Evolutionary conservation across 2,113 vertebrate species (phyloP), one percentile per base, ranked within the genome.

Genomic region (Nycticryphes semicollaris): DNA sequence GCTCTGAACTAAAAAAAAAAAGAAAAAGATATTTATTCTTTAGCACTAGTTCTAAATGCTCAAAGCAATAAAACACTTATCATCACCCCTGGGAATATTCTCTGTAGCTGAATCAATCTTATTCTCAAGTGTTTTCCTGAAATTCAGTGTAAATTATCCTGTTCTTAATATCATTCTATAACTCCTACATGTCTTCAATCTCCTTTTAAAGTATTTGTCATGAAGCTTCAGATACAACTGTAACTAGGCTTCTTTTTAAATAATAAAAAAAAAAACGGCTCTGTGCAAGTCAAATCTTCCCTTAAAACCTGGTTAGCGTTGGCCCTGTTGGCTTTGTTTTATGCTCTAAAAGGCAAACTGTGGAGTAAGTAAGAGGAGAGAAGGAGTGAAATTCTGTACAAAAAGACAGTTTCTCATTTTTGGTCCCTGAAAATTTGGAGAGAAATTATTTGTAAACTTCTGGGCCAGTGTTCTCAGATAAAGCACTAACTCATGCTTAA

Each of bases 161-260:
- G 79, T 87, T 72, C 76, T 67, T 75, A 87, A 68, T 85, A 89
- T 96, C 24, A 7, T 68, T 78, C 15, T 48, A 5, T 75, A 75
- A 76, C 48, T 75, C 48, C 57, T 93, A 81, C 57, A 30, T 57
- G 15, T 66, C 45, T 78, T 93, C 73, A 60, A 60, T 75, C 78
- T 87, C 8, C 31, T 87, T 94, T 91, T 89, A 72, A 96, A 78
- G 67, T 62, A 47, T 87, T 95, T 91, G n/a, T 82, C 62, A 77
- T 83, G 84, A 89, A 87, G 41, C n/a, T 83, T 95, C 53, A 45
- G 53, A 20, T 76, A 33, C 47, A 76, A 37, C 28, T 35, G 45
- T 60, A 87, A 57, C 14, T 41, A 48, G 7, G 7, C 54, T 18
- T 64, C 35, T 72, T 87, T 75, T 30, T 64, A 57, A 75, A 14